Base-by-base conservation (phyloP, 53 echinoderm and acorn worm species). In the Echinometra lucunter region DNA sequence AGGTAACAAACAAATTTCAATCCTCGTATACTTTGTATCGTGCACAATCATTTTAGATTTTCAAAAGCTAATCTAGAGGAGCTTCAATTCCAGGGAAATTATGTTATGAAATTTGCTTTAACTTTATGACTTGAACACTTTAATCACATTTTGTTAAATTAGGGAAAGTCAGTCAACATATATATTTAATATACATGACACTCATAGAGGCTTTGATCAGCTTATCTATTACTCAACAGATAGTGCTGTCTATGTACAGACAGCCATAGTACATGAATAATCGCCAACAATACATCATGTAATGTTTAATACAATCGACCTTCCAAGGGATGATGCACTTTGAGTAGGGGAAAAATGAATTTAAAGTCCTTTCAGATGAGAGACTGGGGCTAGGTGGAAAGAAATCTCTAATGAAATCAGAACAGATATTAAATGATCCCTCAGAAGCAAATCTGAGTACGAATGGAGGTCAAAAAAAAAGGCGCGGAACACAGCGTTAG, bases 311-410 rank as follows among this genome's bases (percentile, higher is more conserved):
- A 35, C 7, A 78, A 88, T 28, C 56, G 55, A 30, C 88, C 88
- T 88, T 88, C 28, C 37, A 9, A 27, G n/a, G 88, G 88, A 88
- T 88, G 56, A 88, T 88, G 88, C 88, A 88, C 88, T 88, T 88
- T 88, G 4, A 88, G 49, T 53, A 49, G 28, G 27, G 47, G 4
- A 83, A 42, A 83, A 83, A 45, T 83, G 2, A 83, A 83, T 44
- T 19, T 6, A 30, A 23, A 1, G 12, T 72, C 45, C 25, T 83
- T 83, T 44, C 83, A 47, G 27, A 23, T 10, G 27, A 42, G 27
- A 83, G 27, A 53, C 8, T 45, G 83, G 10, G 42, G 45, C 32
- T 45, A 37, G 44, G 44, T n/a, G 88, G 30, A 56, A 56, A 56
- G 3, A 56, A 56, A 56, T 49, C 19, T 55, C 30, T 55, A 37